Percentiles rank a stretch among this genome's conserved stretches.
Conservation (phyloP, 1,140 invertebrate genomes). For the Fopius arisanus region DNA sequence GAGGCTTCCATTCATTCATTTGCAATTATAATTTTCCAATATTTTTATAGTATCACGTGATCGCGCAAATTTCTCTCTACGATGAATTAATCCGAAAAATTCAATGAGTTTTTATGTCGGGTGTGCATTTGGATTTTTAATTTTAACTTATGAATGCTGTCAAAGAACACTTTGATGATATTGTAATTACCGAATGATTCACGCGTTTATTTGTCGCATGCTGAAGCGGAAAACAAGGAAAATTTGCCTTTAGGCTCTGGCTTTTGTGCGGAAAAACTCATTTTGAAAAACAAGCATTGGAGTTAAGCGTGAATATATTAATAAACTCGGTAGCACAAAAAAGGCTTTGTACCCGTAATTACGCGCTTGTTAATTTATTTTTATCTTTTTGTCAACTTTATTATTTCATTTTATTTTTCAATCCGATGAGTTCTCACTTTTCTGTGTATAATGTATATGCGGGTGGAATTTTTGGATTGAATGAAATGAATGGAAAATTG, state of each 20-base stretch:
- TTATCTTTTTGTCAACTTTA: neutral
- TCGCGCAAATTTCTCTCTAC: too few species aligned
- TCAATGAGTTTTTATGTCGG: too few species aligned
- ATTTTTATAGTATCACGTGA: too few species aligned
- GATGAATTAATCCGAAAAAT: too few species aligned
- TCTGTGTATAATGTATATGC: too few species aligned
- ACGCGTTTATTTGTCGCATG: neutral
- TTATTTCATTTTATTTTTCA: neutral
- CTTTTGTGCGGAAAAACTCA: neutral
- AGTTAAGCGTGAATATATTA: neutral
- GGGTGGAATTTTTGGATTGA: too few species aligned
- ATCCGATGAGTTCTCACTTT: too few species aligned
- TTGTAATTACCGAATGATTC: neutral
- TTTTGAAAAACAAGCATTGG: neutral
- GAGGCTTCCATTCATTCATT: neutral
- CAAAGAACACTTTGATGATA: neutral
- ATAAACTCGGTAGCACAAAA: neutral
- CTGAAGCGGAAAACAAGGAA: neutral
- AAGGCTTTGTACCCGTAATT: neutral
- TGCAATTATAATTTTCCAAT: neutral
- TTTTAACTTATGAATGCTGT: neutral
- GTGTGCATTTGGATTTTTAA: too few species aligned
- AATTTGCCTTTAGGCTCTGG: neutral
- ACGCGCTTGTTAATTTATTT: neutral
- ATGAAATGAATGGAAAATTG: too few species aligned